These are phyloP conservation scores for Myathropa florea DNA, from an alignment of 2,888 invertebrate genomes.

Conservation along the genomic window DNA sequence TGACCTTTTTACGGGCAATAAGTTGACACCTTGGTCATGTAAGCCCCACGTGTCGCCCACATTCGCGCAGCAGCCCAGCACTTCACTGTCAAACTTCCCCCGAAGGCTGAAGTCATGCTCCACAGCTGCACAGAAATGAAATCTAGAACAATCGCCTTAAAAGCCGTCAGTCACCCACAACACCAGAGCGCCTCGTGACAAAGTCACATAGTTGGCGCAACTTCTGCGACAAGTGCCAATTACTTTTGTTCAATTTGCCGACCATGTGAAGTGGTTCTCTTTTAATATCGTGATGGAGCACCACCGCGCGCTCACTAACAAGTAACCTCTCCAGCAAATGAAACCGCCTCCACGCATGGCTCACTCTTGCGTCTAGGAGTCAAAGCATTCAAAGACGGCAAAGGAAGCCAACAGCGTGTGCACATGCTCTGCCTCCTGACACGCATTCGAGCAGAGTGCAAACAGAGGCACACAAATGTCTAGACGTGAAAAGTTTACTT, in stretches of 20 bases:
- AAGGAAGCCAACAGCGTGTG: neutral
- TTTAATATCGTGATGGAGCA: constrained; percentile 5
- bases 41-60: neutral
- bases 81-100: neutral
- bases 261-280: constrained; percentile 14
- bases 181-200: neutral
- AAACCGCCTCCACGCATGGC: neutral
- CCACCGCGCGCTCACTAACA: neutral
- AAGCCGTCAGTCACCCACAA: neutral
- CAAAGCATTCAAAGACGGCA: too few species aligned
- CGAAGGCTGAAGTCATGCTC: neutral
- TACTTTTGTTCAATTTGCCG: constrained; percentile 41
- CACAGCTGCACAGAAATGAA: neutral
- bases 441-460: constrained; percentile 25
- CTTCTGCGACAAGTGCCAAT: constrained; percentile 44
- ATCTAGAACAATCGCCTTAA: constrained; percentile 32
- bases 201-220: constrained; percentile 19
- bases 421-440: constrained; percentile 16
- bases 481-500: constrained; percentile 55
- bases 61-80: neutral
- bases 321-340: neutral
- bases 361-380: too few species aligned
- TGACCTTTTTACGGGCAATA: neutral
- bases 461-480: constrained; percentile 25
- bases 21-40: neutral